These are phyloP conservation scores for Drosophila pallidifrons DNA, from an alignment of 1,140 invertebrate species.

Conservation along the genomic window DNA sequence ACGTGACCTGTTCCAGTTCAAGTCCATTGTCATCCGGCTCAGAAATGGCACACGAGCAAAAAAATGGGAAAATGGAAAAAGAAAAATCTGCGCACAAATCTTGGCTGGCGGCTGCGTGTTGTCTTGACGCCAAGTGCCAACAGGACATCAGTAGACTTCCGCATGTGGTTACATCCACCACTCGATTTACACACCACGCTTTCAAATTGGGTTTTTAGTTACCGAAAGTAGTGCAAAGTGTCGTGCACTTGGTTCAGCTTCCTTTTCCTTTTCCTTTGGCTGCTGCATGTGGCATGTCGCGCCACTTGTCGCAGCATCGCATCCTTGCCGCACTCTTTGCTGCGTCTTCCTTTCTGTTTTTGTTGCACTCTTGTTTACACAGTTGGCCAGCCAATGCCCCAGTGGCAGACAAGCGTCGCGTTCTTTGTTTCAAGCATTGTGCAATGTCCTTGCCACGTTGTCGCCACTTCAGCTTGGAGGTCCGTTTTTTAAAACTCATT, in stretches of 20 bases:
- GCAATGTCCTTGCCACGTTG: constrained; percentile 41
- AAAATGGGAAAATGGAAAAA: not conserved
- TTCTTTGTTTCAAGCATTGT: constrained; percentile 39
- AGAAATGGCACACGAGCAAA: constrained; percentile 12
- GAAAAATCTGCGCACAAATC: constrained; percentile 48
- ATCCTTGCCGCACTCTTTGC: constrained; percentile 19
- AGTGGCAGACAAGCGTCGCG: constrained; percentile 5
- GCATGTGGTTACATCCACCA: constrained; percentile 18
- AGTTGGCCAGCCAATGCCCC: constrained; percentile 45
- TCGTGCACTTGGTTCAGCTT: constrained; percentile 16
- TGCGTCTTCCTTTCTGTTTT: constrained; percentile 36
- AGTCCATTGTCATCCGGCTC: constrained; percentile 12
- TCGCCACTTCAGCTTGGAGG: constrained; percentile 1
- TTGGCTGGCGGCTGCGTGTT: constrained; percentile 41
- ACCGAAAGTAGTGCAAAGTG: constrained; percentile 46
- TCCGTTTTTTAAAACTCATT: constrained; percentile 21
- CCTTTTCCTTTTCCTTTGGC: constrained; percentile 26
- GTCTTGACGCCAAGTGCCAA: constrained; percentile 47
- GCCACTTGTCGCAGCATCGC: constrained; percentile 54
- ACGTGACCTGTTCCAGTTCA: constrained; percentile 37
- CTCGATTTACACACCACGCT: constrained; percentile 3
- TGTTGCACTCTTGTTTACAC: constrained; percentile 58
- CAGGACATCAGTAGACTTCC: constrained; percentile 31
- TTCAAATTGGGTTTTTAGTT: constrained; percentile 56
- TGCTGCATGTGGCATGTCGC: constrained; percentile 35